Conservation (phyloP, 2,888 invertebrate species). For the Amiota communis region DNA sequence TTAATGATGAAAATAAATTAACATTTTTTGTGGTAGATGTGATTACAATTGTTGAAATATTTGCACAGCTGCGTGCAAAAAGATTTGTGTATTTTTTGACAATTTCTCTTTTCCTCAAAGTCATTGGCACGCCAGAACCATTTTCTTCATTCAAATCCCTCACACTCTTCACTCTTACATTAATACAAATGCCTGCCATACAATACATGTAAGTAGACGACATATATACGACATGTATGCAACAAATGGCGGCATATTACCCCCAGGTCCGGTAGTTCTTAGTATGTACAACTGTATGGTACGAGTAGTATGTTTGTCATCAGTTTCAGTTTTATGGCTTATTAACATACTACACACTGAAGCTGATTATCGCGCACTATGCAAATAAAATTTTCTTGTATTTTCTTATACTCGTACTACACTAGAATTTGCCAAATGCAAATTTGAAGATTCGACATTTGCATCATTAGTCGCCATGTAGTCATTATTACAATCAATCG, state of each 20-base stretch:
- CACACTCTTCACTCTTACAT: no score
- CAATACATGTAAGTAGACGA: no score
- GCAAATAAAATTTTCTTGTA: conserved; percentile 57
- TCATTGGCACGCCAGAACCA: no score
- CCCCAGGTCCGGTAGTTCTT: no score
- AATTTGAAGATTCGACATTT: conserved; percentile 31
- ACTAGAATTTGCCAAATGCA: conserved; percentile 65
- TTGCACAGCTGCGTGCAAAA: conserved; percentile 8
- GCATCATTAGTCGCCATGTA: not conserved
- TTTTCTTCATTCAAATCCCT: no score
- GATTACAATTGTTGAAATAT: conserved; percentile 13
- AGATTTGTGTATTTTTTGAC: conserved; percentile 11
- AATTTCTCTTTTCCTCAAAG: not conserved
- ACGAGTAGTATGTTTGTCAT: not conserved
- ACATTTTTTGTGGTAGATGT: no score
- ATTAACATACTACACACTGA: conserved; percentile 57
- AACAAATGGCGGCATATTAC: no score
- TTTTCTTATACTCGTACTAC: conserved; percentile 32
- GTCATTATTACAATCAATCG: conserved; percentile 5
- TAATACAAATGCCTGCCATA: no score
- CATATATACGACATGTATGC: no score
- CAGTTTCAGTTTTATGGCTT: conserved; percentile 61
- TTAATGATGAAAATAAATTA: no score
- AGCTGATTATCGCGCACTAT: conserved; percentile 66
- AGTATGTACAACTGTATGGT: no score